Evolutionary conservation across 2,888 invertebrate genomes (phyloP).

Genomic region (Macrophya annulata): DNA sequence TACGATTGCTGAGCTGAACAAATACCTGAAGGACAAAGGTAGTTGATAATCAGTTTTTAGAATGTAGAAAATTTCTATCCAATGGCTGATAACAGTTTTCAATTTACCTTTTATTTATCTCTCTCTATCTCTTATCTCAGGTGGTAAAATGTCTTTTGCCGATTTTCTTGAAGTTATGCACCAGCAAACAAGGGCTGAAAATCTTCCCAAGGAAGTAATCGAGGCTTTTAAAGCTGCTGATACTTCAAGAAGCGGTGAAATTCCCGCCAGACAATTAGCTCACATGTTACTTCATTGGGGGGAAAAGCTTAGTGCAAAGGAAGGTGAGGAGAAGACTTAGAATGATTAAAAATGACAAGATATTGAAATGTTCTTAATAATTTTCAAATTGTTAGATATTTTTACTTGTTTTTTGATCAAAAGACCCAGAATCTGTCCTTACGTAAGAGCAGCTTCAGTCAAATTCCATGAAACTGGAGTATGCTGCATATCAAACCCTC

Average conservation of each 20-base stretch:
- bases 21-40: conserved; percentile 89
- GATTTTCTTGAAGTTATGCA: conserved; percentile 98
- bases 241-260: conserved; percentile 85
- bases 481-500: too few relatives aligned
- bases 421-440: background rate
- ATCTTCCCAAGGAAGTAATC: conserved; percentile 91
- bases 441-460: too few relatives aligned
- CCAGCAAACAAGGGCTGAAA: conserved; percentile 91
- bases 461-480: too few relatives aligned
- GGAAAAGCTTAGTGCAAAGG: conserved; percentile 87
- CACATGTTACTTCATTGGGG: conserved; percentile 96
- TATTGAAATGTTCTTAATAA: background rate
- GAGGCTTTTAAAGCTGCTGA: conserved; percentile 96
- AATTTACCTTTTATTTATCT: background rate
- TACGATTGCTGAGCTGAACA: conserved; percentile 93
- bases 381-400: conserved; percentile 5
- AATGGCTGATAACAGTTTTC: background rate
- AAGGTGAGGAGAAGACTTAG: conserved; percentile 79
- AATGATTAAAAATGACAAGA: background rate
- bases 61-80: background rate
- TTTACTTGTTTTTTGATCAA: background rate
- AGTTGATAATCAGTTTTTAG: background rate
- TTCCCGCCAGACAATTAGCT: conserved; percentile 91
- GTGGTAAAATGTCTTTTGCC: conserved; percentile 96
- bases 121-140: conserved; percentile 77